Evolutionary conservation across 2,888 invertebrate genomes (phyloP).

Genomic region (Microplitis deprimator): DNA sequence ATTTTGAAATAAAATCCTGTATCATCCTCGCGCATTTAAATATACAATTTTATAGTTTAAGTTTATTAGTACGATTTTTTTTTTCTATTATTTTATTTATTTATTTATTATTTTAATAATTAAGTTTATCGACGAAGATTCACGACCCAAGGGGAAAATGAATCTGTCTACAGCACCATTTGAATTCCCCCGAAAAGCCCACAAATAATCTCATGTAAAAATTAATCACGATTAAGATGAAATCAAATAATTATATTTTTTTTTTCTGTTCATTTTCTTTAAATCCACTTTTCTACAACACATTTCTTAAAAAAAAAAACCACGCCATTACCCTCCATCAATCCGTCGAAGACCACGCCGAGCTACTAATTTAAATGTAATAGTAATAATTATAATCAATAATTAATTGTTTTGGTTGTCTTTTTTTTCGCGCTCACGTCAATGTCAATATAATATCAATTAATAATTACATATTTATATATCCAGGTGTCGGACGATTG

Average conservation of each 20-base stretch:
- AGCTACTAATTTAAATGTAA: constrained; percentile 30
- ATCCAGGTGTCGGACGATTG: constrained; percentile 16
- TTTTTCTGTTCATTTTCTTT: constrained; percentile 35
- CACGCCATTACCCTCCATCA: constrained; percentile 34
- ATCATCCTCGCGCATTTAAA: constrained; percentile 10
- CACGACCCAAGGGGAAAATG: constrained; percentile 45
- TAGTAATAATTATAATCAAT: constrained; percentile 30
- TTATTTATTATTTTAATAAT: constrained; percentile 18
- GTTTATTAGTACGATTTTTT: constrained; percentile 18
- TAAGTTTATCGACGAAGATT: constrained; percentile 32
- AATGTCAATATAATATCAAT: constrained; percentile 15
- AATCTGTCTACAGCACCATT: constrained; percentile 62
- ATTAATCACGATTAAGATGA: constrained; percentile 41
- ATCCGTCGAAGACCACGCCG: constrained; percentile 36
- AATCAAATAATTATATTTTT: constrained; percentile 38
- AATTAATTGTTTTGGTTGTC: background rate
- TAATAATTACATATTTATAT: background rate
- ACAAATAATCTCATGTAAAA: constrained; percentile 45
- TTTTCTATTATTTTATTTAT: constrained; percentile 38
- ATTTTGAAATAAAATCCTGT: constrained; percentile 28
- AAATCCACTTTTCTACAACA: no score
- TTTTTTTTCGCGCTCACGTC: constrained; percentile 23
- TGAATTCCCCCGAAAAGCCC: constrained; percentile 55
- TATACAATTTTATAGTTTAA: constrained; percentile 6
- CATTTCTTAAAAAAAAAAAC: background rate